phyloP scores from a whole-genome alignment of 2,888 invertebrate genomes.

The Drosophila cyrtoloma region DNA sequence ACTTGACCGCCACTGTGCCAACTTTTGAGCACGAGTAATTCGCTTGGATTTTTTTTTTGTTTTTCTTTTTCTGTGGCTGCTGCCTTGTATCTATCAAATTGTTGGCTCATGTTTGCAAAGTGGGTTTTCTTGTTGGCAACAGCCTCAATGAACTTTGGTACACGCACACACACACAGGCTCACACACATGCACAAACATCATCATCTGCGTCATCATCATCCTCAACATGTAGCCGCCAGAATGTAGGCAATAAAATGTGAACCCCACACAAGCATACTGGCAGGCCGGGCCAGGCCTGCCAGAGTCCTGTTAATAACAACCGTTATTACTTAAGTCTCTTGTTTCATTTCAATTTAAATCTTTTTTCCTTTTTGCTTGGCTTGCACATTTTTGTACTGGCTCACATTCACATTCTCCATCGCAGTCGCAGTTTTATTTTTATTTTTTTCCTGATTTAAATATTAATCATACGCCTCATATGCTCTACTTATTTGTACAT shows the following conservation, averaged over 20 bases:
- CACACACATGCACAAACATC: constrained; percentile 11
- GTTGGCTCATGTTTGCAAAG: constrained; percentile 62
- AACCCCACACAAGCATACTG: constrained; percentile 10
- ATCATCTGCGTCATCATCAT: constrained; percentile 4
- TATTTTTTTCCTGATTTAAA: constrained; percentile 54
- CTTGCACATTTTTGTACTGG: constrained; percentile 11
- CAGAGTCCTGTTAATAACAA: constrained; percentile 63
- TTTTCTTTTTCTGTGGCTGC: constrained; percentile 11
- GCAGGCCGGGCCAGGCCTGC: constrained; percentile 13
- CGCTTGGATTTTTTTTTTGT: constrained; percentile 15
- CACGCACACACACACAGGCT: constrained; percentile 16
- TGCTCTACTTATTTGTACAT: constrained; percentile 70
- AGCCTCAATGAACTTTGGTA: constrained; percentile 40
- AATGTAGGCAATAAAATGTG: constrained; percentile 59
- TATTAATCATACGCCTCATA: constrained; percentile 71
- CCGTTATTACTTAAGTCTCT: constrained; percentile 74
- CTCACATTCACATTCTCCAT: constrained; percentile 30
- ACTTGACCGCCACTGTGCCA: constrained; percentile 47
- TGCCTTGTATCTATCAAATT: constrained; percentile 37
- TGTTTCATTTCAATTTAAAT: constrained; percentile 69
- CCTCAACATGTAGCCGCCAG: constrained; percentile 12
- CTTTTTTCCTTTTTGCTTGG: constrained; percentile 32
- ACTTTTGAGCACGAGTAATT: constrained; percentile 50
- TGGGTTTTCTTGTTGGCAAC: constrained; percentile 67
- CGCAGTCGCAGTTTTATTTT: constrained; percentile 2